These are phyloP conservation scores for Orchestes rusci DNA, from an alignment of 2,888 invertebrate genomes.

Conservation along the genomic window DNA sequence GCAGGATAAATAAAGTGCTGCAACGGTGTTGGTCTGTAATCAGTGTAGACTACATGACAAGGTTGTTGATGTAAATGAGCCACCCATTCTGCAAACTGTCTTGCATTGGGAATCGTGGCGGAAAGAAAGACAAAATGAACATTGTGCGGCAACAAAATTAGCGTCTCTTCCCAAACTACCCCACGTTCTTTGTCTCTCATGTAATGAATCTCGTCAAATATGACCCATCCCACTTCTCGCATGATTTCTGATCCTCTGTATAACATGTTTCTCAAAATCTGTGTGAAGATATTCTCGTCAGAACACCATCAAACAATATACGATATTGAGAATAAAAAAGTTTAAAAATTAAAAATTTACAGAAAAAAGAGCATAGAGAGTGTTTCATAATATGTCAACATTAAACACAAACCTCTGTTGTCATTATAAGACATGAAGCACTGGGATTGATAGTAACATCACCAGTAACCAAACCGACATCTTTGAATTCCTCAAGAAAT, in stretches of 20 bases:
- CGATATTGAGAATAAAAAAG: too few relatives aligned
- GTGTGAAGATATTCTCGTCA: slow-evolving; percentile 1
- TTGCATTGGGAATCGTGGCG: slow-evolving; percentile 98
- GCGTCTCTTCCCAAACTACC: slow-evolving; percentile 99
- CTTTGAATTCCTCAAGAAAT: slow-evolving; percentile 93
- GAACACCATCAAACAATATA: too few relatives aligned
- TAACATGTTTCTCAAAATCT: slow-evolving; percentile 96
- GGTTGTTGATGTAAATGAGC: slow-evolving; percentile 91
- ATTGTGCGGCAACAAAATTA: slow-evolving; percentile 94
- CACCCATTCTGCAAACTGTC: slow-evolving; percentile 94
- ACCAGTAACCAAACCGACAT: slow-evolving; percentile 97
- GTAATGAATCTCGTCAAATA: slow-evolving; percentile 99
- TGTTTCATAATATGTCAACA: not conserved
- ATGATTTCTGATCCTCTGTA: slow-evolving; percentile 98
- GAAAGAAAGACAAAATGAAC: slow-evolving; percentile 98
- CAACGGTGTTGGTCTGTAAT: slow-evolving; percentile 93
- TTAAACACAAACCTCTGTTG: slow-evolving; percentile 70
- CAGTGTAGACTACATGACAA: slow-evolving; percentile 98
- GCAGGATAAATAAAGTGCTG: slow-evolving; percentile 98
- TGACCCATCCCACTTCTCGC: slow-evolving; percentile 99
- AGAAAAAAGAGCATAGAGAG: not conserved
- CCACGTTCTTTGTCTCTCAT: slow-evolving; percentile 99
- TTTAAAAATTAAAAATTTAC: too few relatives aligned
- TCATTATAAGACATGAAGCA: slow-evolving; percentile 98
- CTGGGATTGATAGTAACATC: slow-evolving; percentile 99